A percentile compares a stretch with the other conserved stretches of the same genome.
Conservation (phyloP, 2,888 invertebrate species). For the Tetropium fuscum region DNA sequence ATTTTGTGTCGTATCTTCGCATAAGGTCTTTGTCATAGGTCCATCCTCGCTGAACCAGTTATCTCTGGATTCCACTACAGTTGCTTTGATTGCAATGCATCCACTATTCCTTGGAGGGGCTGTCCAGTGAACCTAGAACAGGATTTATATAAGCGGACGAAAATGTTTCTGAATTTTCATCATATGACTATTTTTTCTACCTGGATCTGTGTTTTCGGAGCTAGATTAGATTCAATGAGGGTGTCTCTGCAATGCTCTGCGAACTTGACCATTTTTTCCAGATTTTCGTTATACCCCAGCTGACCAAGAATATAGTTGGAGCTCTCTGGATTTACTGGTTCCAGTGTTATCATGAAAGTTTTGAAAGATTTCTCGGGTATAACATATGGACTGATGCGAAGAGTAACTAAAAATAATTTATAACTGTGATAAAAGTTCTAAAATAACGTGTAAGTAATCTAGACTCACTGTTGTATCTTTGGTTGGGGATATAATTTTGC, state of each 20-base stretch:
- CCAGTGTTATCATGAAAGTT: slow-evolving; percentile 58
- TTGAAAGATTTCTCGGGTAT: slow-evolving; percentile 38
- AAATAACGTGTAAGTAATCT: not conserved
- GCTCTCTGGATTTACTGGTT: slow-evolving; percentile 69
- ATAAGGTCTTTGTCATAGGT: slow-evolving; percentile 75
- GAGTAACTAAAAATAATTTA: slow-evolving; percentile 46
- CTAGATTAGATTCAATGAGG: slow-evolving; percentile 80
- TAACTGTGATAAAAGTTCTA: no score
- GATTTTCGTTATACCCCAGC: slow-evolving; percentile 78
- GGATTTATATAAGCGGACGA: no score
- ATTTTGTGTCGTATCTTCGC: slow-evolving; percentile 73
- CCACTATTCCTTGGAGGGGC: slow-evolving; percentile 84
- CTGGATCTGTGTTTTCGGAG: slow-evolving; percentile 79
- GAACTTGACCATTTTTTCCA: slow-evolving; percentile 73
- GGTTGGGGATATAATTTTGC: slow-evolving; percentile 48
- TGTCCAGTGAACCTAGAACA: slow-evolving; percentile 72
- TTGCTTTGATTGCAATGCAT: slow-evolving; percentile 83
- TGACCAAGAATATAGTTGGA: slow-evolving; percentile 65
- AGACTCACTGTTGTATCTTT: slow-evolving; percentile 52
- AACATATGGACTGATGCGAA: slow-evolving; percentile 42
- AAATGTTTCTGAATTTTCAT: no score
- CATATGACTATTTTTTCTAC: slow-evolving; percentile 58
- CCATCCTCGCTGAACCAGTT: slow-evolving; percentile 87
- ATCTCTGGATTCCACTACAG: slow-evolving; percentile 78
- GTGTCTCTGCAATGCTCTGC: slow-evolving; percentile 83